Evolutionary conservation across 2,113 vertebrate species (phyloP).

Genomic region (Pan troglodytes): NHGRI_mPanTro3-v2.1_pri NC_072412.2:72759001-72759500

Average conservation of each 20-base stretch:
- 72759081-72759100: not conserved
- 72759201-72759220: not conserved
- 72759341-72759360: slow-evolving; percentile 35
- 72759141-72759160: not conserved
- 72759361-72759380: slow-evolving; percentile 10
- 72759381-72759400: not conserved
- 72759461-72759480: too few species aligned
- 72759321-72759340: slow-evolving; percentile 22
- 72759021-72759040: not conserved
- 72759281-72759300: not conserved
- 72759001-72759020: not conserved
- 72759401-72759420: too few species aligned
- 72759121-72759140: not conserved
- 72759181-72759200: not conserved
- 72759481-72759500: too few species aligned
- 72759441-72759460: too few species aligned
- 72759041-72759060: not conserved
- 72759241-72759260: not conserved
- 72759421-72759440: too few species aligned
- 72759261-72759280: not conserved
- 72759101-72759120: not conserved
- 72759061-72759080: not conserved
- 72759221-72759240: slow-evolving; percentile 20
- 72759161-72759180: not conserved
- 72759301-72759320: slow-evolving; percentile 16